Base-by-base conservation (phyloP, 2,113 vertebrate genomes). In the Fulmarus glacialis region DNA sequence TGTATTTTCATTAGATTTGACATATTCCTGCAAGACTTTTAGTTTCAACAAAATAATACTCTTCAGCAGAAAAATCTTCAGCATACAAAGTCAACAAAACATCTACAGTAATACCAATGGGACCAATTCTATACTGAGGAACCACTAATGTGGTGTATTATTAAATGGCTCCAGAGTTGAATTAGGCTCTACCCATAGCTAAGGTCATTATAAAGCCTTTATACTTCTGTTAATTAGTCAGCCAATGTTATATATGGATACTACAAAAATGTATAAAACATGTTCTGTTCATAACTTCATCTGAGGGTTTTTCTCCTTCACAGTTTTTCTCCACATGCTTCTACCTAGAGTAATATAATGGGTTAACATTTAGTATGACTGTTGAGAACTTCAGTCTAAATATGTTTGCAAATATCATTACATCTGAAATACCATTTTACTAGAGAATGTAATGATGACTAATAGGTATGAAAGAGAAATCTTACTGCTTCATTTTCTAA, bases 401-500 rank as follows among this genome's bases (percentile, higher is more conserved):
- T 55, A 14, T 23, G 12, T 82, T 75, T 86, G 53, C 42, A 96
- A 88, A 83, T 88, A 92, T 56, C 40, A 52, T 56, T 78, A 55
- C 17, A 93, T 47, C n/a, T 87, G 63, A 90, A 89, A 90, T 59
- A 86, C 4, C n/a, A 73, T 88, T 90, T 90, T 68, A 55, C n/a
- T 73, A 73, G n/a, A 77, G 22, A 80, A 77, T 30, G 16, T 95
- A 82, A 79, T 85, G 70, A 80, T 81, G 63, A 90, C 66, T 90
- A 88, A 95, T 58, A 94, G 18, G 24, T 75, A 75, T 62, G 74
- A 90, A 92, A 93, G 36, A 87, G 29, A 88, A 83, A 66, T 66
- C 75, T 62, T 86, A 55, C 14, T 94, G 47, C 40, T 97, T 93
- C 66, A 56, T 95, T 96, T 80, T 91, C 55, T 84, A 84, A 92